Base-by-base conservation (phyloP, 2,113 vertebrate genomes). In the Pyxicephalus adspersus region DNA sequence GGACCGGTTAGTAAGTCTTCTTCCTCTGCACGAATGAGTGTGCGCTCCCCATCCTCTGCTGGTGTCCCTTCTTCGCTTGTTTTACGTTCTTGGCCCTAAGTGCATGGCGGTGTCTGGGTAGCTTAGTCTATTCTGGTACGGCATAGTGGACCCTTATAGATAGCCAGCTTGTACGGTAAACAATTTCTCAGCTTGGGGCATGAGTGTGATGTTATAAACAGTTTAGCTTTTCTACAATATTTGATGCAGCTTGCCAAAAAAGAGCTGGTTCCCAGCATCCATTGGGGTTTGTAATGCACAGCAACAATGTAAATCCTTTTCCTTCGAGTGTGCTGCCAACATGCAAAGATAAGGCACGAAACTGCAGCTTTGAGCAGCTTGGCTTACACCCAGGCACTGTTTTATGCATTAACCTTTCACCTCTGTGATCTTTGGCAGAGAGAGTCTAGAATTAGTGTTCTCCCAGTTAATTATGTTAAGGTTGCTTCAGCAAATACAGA, bases 1-100 rank as follows among this genome's bases (percentile, higher is more conserved):
- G 96, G 98, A 99, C 96, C 96, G 98, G 98, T 99, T 96, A 98
- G 98, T 99, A 99, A 93, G 88, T 88, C 91, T 95, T 94, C 90
- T 94, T 93, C 89, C 92, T 96, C 93, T 96, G 95, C 93, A 94
- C 94, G 94, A 90, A 51, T 92, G 92, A 85, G 86, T 92, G 90
- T 92, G 88, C 92, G 90, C 89, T 45, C 38, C 87, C 89, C 88
- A 87, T 90, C 85, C 61, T 51, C 79, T 13, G 79, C 79, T 52
- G 51, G 79, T 73, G 79, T 81, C 31, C 68, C 79, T 74, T 29
- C 16, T 74, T 31, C 64, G 54, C 58, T 72, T 80, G 34, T 50
- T 81, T 45, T 64, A 8, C 26, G 26, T 34, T 54, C 22, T 19
- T 57, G 70, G 29, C 61, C 81, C 87, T 86, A 85, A 76, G 83